Conservation (phyloP, 2,888 invertebrate genomes). For the Oscheius sp. region DNA sequence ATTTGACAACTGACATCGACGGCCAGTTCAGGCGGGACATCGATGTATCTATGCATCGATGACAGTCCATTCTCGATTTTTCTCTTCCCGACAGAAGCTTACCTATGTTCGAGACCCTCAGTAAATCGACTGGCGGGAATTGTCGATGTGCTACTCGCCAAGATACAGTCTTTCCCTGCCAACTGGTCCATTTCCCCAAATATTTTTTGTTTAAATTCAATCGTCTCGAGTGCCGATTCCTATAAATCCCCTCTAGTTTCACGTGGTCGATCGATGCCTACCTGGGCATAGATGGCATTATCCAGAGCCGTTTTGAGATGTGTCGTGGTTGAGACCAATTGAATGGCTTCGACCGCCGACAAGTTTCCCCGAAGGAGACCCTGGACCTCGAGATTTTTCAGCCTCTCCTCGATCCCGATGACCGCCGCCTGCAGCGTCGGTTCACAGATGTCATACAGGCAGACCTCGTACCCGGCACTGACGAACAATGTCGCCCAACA, state of each 20-base stretch:
- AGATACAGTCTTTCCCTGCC: constrained; percentile 74
- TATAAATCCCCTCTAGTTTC: constrained; percentile 74
- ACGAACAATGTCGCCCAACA: constrained; percentile 98
- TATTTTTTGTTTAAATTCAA: constrained; percentile 85
- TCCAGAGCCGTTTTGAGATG: constrained; percentile 44
- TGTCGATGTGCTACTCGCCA: constrained; percentile 93
- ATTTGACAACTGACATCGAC: too few species aligned
- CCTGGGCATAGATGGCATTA: constrained; percentile 57
- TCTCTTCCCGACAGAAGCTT: neutral
- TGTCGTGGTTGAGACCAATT: constrained; percentile 41
- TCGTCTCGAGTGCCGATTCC: constrained; percentile 91
- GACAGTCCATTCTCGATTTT: too few species aligned
- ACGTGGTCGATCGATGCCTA: constrained; percentile 25
- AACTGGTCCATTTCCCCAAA: constrained; percentile 82
- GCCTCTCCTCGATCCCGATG: constrained; percentile 41
- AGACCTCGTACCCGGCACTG: constrained; percentile 88
- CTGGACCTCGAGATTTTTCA: constrained; percentile 47
- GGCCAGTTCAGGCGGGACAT: too few species aligned
- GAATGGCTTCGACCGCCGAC: constrained; percentile 60
- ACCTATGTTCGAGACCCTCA: constrained; percentile 82
- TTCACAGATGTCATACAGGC: constrained; percentile 81
- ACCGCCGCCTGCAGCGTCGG: constrained; percentile 41
- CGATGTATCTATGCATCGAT: too few species aligned
- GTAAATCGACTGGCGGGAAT: constrained; percentile 89
- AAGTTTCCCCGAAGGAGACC: constrained; percentile 48